Percentiles rank a stretch among this genome's conserved stretches.
phyloP scores from a whole-genome alignment of 1,140 invertebrate species.

The Meloidogyne hapla region DNA sequence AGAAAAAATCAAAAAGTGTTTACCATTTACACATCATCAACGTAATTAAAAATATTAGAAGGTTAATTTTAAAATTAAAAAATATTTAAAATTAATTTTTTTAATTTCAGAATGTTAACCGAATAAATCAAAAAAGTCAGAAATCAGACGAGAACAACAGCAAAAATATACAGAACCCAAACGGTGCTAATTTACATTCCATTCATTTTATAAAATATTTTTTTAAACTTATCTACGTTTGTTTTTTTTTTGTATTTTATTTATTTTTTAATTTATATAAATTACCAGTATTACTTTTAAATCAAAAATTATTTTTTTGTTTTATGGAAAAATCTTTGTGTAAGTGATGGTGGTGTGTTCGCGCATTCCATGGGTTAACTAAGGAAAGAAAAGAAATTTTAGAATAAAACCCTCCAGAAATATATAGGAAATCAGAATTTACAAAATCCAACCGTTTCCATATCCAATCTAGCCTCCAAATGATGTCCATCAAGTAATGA shows the following conservation, averaged over 20 bases:
- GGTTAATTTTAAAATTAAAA: too few relatives aligned
- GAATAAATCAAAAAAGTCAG: too few relatives aligned
- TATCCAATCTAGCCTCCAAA: constrained; percentile 42
- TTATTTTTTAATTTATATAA: not conserved
- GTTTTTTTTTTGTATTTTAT: not conserved
- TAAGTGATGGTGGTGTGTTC: constrained; percentile 45
- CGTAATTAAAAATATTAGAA: too few relatives aligned
- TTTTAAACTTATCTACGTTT: too few relatives aligned
- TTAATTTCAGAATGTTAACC: too few relatives aligned
- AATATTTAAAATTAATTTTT: too few relatives aligned
- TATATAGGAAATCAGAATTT: not conserved
- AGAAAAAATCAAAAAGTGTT: too few relatives aligned
- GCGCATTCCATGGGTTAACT: constrained; percentile 43
- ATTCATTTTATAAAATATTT: too few relatives aligned
- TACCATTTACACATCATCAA: too few relatives aligned
- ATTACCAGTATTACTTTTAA: not conserved
- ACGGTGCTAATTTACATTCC: not conserved
- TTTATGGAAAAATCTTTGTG: constrained; percentile 41
- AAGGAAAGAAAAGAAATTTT: not conserved
- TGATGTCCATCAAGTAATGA: constrained; percentile 43
- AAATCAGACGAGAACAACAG: too few relatives aligned
- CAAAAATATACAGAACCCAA: too few relatives aligned
- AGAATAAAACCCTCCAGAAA: not conserved
- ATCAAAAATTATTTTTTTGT: not conserved
- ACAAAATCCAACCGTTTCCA: constrained; percentile 32